These are phyloP conservation scores for Palythoa grandis DNA, from an alignment of 92 coral and sea anemone genomes.

Conservation along the genomic window DNA sequence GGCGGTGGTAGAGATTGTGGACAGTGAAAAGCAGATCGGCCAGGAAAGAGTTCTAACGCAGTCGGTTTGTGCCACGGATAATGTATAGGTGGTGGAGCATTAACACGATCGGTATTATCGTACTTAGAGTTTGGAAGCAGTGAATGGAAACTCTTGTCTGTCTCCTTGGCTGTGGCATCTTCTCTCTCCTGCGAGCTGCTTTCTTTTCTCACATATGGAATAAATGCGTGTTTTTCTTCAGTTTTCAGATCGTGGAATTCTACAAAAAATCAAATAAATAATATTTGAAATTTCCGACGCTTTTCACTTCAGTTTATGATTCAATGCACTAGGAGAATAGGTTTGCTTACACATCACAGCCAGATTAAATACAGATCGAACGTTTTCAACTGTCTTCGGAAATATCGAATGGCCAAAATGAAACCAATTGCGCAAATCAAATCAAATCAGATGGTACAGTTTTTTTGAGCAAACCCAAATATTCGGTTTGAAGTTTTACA, in stretches of 20 bases:
- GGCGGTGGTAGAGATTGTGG: slow-evolving; percentile 17
- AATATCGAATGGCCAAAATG: not conserved
- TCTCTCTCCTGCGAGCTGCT: not conserved
- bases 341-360: not conserved
- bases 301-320: slow-evolving; percentile 13
- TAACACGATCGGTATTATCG: not conserved
- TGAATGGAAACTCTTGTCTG: not conserved
- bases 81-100: not conserved
- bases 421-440: not conserved
- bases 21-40: slow-evolving; percentile 34
- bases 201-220: slow-evolving; percentile 47
- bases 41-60: slow-evolving; percentile 8
- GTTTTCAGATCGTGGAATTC: not conserved
- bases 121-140: slow-evolving; percentile 1
- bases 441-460: not conserved
- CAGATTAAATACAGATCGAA: not conserved
- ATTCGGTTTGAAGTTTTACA: not conserved
- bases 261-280: slow-evolving; percentile 23
- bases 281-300: not conserved
- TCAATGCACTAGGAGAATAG: not conserved
- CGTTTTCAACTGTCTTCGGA: not conserved
- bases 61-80: slow-evolving; percentile 38
- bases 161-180: not conserved
- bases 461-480: not conserved
- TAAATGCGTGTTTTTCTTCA: slow-evolving; percentile 53